phyloP scores from a whole-genome alignment of 2,888 invertebrate genomes.

The Suillia variegata region DNA sequence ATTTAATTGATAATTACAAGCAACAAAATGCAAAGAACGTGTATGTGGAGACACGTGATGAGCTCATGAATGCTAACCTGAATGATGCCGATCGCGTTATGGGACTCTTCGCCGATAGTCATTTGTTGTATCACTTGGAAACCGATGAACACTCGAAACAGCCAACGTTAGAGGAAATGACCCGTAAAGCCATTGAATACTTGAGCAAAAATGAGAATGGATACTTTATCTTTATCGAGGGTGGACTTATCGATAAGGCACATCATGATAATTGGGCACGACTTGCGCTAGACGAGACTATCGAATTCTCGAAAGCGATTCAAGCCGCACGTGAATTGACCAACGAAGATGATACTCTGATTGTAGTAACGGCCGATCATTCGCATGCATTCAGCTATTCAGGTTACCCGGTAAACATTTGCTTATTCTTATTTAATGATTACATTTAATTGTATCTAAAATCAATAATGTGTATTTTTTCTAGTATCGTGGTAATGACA shows the following conservation, averaged over 20 bases:
- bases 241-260: conserved; percentile 61
- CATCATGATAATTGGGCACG: conserved; percentile 55
- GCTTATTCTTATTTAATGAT: conserved; percentile 17
- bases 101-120: conserved; percentile 70
- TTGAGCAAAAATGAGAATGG: conserved; percentile 71
- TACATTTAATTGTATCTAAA: neutral
- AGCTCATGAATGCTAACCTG: conserved; percentile 61
- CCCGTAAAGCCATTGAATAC: conserved; percentile 74
- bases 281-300: conserved; percentile 58
- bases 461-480: neutral
- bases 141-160: conserved; percentile 59
- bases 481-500: conserved; percentile 47
- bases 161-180: conserved; percentile 83
- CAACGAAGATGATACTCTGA: conserved; percentile 72
- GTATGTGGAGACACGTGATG: conserved; percentile 64
- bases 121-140: conserved; percentile 75
- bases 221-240: conserved; percentile 80
- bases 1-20: conserved; percentile 73
- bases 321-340: conserved; percentile 68
- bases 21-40: conserved; percentile 57
- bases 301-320: conserved; percentile 78
- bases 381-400: conserved; percentile 76
- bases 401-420: conserved; percentile 74
- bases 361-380: conserved; percentile 83
- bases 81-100: conserved; percentile 66